Conservation (phyloP, 2,888 invertebrate species). For the Brachyptera risi region DNA sequence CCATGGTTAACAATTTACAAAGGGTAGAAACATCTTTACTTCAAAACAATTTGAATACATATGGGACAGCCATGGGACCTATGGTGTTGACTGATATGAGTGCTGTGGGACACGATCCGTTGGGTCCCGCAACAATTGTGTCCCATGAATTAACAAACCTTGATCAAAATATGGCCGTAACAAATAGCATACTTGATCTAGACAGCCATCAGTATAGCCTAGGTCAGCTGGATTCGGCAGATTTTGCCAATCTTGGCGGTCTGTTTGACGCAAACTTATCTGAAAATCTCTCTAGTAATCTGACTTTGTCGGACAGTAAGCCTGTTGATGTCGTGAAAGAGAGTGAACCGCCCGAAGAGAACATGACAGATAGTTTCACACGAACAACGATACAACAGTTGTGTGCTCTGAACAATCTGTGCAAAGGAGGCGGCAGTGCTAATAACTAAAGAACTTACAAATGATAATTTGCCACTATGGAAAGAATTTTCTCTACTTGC, state of each 20-base stretch:
- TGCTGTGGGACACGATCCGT: constrained; percentile 14
- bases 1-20: neutral
- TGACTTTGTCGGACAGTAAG: constrained; percentile 46
- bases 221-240: constrained; percentile 45
- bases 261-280: constrained; percentile 44
- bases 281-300: constrained; percentile 47
- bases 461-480: no score
- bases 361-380: constrained; percentile 55
- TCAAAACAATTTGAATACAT: neutral
- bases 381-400: constrained; percentile 46
- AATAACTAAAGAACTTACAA: no score
- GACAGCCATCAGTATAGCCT: constrained; percentile 41
- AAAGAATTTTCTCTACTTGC: no score
- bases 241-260: constrained; percentile 39
- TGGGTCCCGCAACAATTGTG: neutral
- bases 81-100: constrained; percentile 29
- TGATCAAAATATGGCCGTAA: constrained; percentile 2
- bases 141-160: neutral
- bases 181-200: constrained; percentile 41
- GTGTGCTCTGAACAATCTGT: constrained; percentile 23
- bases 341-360: constrained; percentile 37
- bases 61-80: neutral
- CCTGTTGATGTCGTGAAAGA: constrained; percentile 30
- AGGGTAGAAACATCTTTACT: constrained; percentile 33
- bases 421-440: neutral